phyloP scores from a whole-genome alignment of 2,888 invertebrate species.

The Epinotia ramella region DNA sequence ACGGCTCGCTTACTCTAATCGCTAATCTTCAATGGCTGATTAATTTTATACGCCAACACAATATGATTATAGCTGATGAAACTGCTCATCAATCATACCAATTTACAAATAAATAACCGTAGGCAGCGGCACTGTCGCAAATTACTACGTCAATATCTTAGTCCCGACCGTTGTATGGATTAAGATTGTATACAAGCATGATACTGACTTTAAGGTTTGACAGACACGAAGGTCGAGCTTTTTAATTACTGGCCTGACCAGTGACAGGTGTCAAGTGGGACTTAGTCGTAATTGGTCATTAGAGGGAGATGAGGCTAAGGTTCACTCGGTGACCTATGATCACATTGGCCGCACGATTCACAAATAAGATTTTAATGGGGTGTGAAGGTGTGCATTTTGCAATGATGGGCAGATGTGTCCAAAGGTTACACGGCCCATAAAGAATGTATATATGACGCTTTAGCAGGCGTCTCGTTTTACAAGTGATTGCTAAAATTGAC shows the following conservation, averaged over 20 bases:
- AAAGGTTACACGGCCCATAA: conserved; percentile 14
- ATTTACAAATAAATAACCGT: conserved; percentile 7
- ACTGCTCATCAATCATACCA: conserved; percentile 29
- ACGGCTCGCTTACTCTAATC: not conserved
- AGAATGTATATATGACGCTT: not conserved
- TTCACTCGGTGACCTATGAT: conserved; percentile 28
- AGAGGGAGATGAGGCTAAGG: conserved; percentile 26
- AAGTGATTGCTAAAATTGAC: not conserved
- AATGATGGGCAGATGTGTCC: conserved; percentile 1
- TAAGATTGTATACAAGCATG: conserved; percentile 18
- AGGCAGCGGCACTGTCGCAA: conserved; percentile 20
- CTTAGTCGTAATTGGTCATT: conserved; percentile 40
- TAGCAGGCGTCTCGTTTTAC: not conserved
- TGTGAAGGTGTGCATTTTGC: conserved; percentile 13
- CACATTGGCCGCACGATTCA: conserved; percentile 31
- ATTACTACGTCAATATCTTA: conserved; percentile 30
- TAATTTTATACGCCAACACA: conserved; percentile 13
- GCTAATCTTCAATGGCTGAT: conserved; percentile 1
- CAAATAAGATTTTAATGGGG: conserved; percentile 21
- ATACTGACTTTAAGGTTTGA: conserved; percentile 39
- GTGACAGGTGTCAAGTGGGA: conserved; percentile 39
- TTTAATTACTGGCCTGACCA: conserved; percentile 35
- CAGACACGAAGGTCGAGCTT: conserved; percentile 38
- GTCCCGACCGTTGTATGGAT: conserved; percentile 6
- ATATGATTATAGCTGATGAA: conserved; percentile 28